Conservation (phyloP, 92 coral and sea anemone species). For the Epizoanthus stellaris region DNA sequence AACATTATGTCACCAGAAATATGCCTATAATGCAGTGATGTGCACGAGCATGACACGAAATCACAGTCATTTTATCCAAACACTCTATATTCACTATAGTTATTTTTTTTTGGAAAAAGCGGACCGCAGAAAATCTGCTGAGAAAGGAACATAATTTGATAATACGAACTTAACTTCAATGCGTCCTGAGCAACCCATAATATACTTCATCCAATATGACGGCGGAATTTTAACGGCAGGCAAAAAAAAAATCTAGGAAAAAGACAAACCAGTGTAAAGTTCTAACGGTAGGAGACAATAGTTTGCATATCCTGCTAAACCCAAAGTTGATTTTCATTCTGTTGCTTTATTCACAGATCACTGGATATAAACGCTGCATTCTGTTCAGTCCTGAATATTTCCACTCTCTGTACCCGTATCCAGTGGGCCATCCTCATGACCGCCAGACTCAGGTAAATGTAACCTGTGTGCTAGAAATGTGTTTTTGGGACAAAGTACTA, state of each 20-base stretch:
- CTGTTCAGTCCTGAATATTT: constrained; percentile 91
- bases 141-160: no score
- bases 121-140: no score
- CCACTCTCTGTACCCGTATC: constrained; percentile 83
- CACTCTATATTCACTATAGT: no score
- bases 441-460: constrained; percentile 87
- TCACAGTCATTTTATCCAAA: background rate
- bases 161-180: no score
- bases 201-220: background rate
- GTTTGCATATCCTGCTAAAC: no score
- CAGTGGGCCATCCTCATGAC: constrained; percentile 96
- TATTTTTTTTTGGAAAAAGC: no score
- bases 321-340: background rate
- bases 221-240: background rate
- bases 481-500: no score
- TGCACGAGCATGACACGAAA: background rate
- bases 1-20: no score
- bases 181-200: no score
- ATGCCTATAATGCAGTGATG: no score
- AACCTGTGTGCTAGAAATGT: background rate
- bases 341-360: constrained; percentile 58
- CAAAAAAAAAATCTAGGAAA: background rate
- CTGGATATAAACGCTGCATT: constrained; percentile 85
- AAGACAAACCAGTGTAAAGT: no score
- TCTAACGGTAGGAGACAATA: no score